Evolutionary conservation across 2,797 vertebrate genomes (phyloP).

Genomic region (Notoglanidium macrostoma): DNA sequence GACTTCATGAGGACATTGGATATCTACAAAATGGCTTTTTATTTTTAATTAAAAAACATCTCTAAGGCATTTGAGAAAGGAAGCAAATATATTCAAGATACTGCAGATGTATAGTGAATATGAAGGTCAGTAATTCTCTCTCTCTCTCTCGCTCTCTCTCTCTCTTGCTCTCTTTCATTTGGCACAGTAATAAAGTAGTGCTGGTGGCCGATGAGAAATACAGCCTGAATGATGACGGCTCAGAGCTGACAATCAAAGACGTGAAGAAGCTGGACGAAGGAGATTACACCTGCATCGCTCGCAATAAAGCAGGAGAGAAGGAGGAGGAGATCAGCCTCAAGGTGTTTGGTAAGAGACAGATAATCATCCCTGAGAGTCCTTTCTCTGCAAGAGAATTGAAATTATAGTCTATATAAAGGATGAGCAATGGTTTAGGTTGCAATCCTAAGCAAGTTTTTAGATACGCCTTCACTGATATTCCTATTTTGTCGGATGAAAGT

Average conservation of each 20-base stretch:
- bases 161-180: constrained; percentile 8
- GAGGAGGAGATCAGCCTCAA: constrained; percentile 89
- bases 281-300: constrained; percentile 92
- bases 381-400: constrained; percentile 25
- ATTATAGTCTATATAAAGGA: constrained; percentile 29
- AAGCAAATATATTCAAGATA: neutral
- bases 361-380: constrained; percentile 14
- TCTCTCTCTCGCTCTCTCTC: neutral
- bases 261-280: constrained; percentile 93
- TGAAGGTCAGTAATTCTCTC: constrained; percentile 44
- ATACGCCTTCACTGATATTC: neutral
- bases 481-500: neutral
- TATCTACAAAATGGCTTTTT: constrained; percentile 1
- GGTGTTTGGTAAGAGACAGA: constrained; percentile 87
- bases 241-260: constrained; percentile 85
- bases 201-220: constrained; percentile 83
- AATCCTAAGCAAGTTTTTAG: constrained; percentile 22
- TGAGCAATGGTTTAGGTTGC: constrained; percentile 5
- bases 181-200: constrained; percentile 71
- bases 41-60: neutral
- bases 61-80: neutral
- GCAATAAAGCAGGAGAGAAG: constrained; percentile 93
- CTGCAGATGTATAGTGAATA: constrained; percentile 39
- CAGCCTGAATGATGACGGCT: constrained; percentile 86
- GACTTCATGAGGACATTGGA: neutral